These are phyloP conservation scores for Dusona sp. DNA, from an alignment of 2,888 invertebrate genomes.

Conservation along the genomic window DNA sequence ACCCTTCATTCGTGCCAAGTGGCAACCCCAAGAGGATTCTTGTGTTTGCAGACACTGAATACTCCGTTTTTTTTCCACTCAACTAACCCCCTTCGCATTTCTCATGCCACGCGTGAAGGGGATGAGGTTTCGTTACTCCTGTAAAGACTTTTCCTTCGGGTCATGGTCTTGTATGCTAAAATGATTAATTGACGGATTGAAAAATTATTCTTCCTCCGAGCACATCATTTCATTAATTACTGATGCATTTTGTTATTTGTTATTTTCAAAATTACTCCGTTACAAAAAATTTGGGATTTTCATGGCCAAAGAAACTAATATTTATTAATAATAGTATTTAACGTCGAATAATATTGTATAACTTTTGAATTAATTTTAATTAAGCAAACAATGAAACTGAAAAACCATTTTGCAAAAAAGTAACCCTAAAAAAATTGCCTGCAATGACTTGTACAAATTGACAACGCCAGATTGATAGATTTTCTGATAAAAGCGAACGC, in stretches of 20 bases:
- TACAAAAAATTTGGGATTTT: background rate
- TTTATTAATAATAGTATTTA: too few relatives aligned
- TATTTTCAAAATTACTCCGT: background rate
- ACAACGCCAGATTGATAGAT: background rate
- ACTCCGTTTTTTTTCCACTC: constrained; percentile 61
- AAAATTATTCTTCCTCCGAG: background rate
- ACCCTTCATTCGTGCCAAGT: constrained; percentile 75
- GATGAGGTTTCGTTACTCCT: constrained; percentile 35
- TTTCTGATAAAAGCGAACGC: background rate
- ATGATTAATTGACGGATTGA: constrained; percentile 47
- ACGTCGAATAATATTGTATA: background rate
- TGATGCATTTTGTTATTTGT: background rate
- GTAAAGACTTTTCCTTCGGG: constrained; percentile 28
- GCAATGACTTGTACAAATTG: background rate
- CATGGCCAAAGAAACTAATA: background rate
- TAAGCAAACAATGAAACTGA: background rate
- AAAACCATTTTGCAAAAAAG: background rate
- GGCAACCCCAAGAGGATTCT: constrained; percentile 74
- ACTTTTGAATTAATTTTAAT: background rate
- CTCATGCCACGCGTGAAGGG: constrained; percentile 3
- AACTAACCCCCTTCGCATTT: constrained; percentile 29
- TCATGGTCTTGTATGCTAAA: constrained; percentile 14
- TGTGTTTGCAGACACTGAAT: constrained; percentile 76
- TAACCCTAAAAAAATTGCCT: background rate
- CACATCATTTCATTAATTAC: constrained; percentile 12